Evolutionary conservation across 2,888 invertebrate genomes (phyloP), one percentile per base, ranked within the genome.

Genomic region (Frankliniella intonsa): DNA sequence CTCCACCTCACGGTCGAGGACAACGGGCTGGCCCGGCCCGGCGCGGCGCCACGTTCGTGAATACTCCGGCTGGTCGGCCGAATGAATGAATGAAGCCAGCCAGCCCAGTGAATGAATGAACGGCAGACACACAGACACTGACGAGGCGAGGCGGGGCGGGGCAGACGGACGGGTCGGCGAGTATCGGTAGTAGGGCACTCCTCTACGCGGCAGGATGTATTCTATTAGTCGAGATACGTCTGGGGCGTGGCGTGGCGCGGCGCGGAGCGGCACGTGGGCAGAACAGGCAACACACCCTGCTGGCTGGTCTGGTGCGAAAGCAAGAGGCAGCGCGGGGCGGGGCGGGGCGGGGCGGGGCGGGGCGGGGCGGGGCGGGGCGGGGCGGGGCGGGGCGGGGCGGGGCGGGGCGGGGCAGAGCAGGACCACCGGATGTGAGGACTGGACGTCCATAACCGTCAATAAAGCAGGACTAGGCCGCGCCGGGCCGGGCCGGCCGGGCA

Each of bases 131-230:
- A 76, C 69, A 10, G 69, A 25, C 22, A 76, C 69, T 22, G 69
- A 25, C 10, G 22, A 9, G 12, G 12, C 25, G 25, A 22, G 55
- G 69, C 25, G 22, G 69, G 69, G 69, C 69, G 22, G 69, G 22
- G 69, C n/a, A 7, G 65, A 9, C 19, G 19, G n/a, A 22, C 22
- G 69, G 22, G 69, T 11, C 22, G 22, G 25, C 69, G 25, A 25
- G 69, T 76, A 76, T 76, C 69, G 69, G 69, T 76, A 76, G 69
- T 76, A 76, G 69, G 69, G 22, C 69, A 76, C 62, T 62, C 62
- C 62, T 62, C 62, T 62, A 7, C 25, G 22, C 0, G 69, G 69
- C 69, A 76, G 69, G 69, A 76, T 76, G 69, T 76, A 76, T 76
- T 76, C 69, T 76, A 76, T 76, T 76, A 76, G 69, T 76, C 69